Evolutionary conservation across 2,113 vertebrate species (phyloP), one percentile per base, ranked within the genome.

Genomic region (Microcebus ravelobensis): DNA sequence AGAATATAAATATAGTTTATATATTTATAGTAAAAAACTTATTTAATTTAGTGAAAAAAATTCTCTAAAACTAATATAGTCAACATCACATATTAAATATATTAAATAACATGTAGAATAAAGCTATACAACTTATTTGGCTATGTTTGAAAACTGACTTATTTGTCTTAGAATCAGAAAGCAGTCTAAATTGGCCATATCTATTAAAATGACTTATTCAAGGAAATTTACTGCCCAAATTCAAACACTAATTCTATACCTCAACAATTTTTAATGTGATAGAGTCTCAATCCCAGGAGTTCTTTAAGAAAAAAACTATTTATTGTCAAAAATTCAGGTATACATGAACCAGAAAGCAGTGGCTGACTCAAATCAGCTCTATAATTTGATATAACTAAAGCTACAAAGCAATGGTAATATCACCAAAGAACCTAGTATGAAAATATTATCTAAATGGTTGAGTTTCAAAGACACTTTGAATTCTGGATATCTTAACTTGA

Each of bases 41-140:
- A 80, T 14, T 93, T 94, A 45, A 96, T 39, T 96, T 91, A 39
- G 48, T 85, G 25, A 70, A 90, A 91, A 87, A 87, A 25, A 76
- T 80, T 50, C 36, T 65, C 27, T 79, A 76, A 81, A 96, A 71
- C 17, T 18, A 80, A 85, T 61, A 7, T 23, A 61, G 27, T 95
- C 45, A 87, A 65, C 25, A 79, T 81, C 52, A 76, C 29, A 74
- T 61, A 52, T 93, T 74, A 88, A 88, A 4, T 61, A 83, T 63
- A 61, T 52, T 59, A 94, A 59, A 68, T 15, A 8, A 63, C 63
- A 65, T 17, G 27, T 29, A 96, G 31, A 86, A 73, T 55, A 85
- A 87, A 27, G 42, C 34, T 57, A 71, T 4, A 29, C 5, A 8
- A 52, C n/a, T 63, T 63, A 95, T 55, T 63, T 80, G 29, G 45